Evolutionary conservation across 2,888 invertebrate genomes (phyloP).

Genomic region (Tipula vernalis): DNA sequence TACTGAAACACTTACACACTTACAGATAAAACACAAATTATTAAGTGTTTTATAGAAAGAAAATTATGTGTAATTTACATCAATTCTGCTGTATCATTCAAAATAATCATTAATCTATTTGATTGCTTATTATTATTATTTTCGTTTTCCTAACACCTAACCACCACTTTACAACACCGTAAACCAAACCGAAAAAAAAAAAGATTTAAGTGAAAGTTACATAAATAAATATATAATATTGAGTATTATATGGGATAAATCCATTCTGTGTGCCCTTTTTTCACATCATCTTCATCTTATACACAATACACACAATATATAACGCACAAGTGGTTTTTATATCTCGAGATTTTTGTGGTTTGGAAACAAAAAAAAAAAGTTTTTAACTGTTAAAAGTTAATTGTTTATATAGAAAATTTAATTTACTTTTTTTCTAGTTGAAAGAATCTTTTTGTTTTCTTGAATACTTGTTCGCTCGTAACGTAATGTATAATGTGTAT

Average conservation of each 20-base stretch:
- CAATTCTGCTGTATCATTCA: background rate
- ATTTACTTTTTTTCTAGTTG: background rate
- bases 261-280: background rate
- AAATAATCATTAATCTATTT: background rate
- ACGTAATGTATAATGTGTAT: background rate
- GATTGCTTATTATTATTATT: background rate
- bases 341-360: background rate
- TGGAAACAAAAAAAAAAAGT: background rate
- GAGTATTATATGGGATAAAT: background rate
- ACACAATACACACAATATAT: background rate
- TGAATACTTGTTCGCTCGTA: background rate
- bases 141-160: background rate
- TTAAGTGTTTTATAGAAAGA: background rate
- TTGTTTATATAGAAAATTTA: background rate
- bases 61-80: background rate
- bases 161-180: background rate
- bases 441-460: constrained; percentile 4
- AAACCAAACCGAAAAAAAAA: background rate
- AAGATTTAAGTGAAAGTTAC: background rate
- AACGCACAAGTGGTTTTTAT: constrained; percentile 4
- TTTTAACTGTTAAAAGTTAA: constrained; percentile 4
- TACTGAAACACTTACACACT: no score
- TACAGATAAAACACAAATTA: background rate
- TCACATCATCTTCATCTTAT: background rate
- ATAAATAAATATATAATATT: background rate